A percentile compares a stretch with the other conserved stretches of the same genome.
Conservation (phyloP, 2,797 vertebrate species). For the Chromis chromis region DNA sequence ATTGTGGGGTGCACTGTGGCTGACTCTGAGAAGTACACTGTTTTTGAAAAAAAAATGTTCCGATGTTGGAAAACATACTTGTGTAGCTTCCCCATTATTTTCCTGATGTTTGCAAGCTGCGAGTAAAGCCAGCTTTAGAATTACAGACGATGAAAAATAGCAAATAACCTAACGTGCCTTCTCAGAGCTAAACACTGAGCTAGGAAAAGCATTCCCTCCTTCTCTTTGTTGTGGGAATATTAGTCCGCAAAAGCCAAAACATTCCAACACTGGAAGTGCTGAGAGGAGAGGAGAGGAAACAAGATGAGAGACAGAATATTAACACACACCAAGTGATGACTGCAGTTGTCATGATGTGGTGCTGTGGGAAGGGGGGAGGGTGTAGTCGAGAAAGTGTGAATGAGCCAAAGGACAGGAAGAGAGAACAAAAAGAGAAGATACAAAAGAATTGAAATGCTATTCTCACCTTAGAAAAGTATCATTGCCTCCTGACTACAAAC, state of each 20-base stretch:
- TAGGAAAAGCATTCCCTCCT: constrained; percentile 32
- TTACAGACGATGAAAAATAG: background rate
- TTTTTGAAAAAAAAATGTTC: constrained; percentile 21
- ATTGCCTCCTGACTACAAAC: constrained; percentile 10
- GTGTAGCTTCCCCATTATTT: constrained; percentile 26
- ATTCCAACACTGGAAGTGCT: constrained; percentile 36
- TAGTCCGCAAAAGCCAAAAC: constrained; percentile 36
- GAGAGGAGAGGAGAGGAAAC: background rate
- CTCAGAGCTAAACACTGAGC: constrained; percentile 30
- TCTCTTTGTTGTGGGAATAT: constrained; percentile 41
- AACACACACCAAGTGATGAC: constrained; percentile 23
- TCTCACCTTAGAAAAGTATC: background rate
- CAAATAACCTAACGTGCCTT: constrained; percentile 10
- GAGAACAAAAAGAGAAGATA: background rate
- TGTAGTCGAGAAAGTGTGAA: background rate
- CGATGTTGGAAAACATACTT: constrained; percentile 33
- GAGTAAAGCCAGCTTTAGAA: constrained; percentile 15
- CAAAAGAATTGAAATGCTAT: constrained; percentile 7
- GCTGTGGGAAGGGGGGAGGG: background rate
- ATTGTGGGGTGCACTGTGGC: constrained; percentile 53
- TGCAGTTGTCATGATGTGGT: constrained; percentile 44
- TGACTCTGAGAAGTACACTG: constrained; percentile 39
- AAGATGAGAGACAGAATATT: constrained; percentile 2
- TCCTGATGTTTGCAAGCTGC: constrained; percentile 3
- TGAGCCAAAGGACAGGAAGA: constrained; percentile 6